A percentile compares a stretch with the other conserved stretches of the same genome.
Evolutionary conservation across 2,888 invertebrate genomes (phyloP).

Genomic region (Dryobotodes eremita): DNA sequence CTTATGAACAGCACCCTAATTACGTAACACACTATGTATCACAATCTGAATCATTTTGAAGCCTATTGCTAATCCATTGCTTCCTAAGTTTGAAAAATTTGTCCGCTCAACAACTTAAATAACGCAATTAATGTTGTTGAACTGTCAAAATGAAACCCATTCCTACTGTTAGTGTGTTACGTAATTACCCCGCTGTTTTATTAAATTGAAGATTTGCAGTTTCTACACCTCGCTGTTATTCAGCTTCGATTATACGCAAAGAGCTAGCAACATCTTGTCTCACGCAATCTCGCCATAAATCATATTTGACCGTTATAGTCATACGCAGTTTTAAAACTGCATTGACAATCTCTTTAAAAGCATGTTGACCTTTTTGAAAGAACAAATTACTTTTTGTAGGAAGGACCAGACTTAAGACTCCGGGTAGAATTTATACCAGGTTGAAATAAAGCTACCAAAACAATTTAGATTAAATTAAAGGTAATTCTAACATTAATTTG

Average conservation of each 20-base stretch:
- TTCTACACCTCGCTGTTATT: slow-evolving; percentile 2
- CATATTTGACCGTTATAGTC: slow-evolving; percentile 34
- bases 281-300: slow-evolving; percentile 37
- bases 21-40: too few relatives aligned
- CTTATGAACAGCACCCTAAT: too few relatives aligned
- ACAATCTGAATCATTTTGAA: too few relatives aligned
- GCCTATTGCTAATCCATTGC: too few relatives aligned
- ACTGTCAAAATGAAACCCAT: too few relatives aligned
- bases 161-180: too few relatives aligned
- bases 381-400: background rate
- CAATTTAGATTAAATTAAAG: too few relatives aligned
- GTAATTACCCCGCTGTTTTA: too few relatives aligned
- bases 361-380: slow-evolving; percentile 3
- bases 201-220: background rate
- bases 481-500: background rate
- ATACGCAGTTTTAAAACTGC: slow-evolving; percentile 28
- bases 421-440: background rate
- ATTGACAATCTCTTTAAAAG: slow-evolving; percentile 13
- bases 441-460: background rate
- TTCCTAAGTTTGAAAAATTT: too few relatives aligned
- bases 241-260: background rate
- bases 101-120: too few relatives aligned
- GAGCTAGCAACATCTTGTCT: background rate
- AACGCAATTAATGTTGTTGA: too few relatives aligned
- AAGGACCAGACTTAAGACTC: background rate